Evolutionary conservation across 1,140 invertebrate genomes (phyloP), one percentile per base, ranked within the genome.

Genomic region (Trichonephila inaurata): DNA sequence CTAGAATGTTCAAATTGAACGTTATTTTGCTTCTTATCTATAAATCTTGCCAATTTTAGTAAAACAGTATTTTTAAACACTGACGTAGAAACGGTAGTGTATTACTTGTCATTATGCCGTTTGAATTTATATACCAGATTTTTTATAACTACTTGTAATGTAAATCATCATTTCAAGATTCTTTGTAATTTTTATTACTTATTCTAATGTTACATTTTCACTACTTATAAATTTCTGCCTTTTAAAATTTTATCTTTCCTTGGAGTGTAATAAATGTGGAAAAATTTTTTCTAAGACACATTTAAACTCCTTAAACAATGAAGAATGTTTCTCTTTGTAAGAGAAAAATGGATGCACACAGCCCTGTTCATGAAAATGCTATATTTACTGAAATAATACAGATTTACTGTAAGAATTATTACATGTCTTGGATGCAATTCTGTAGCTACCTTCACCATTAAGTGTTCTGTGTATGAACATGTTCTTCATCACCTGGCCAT

Each of bases 11-110:
- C 90, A 92, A 92, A 92, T 66, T 92, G 90, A 85, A 92, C 60
- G 81, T 92, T 83, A 92, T 85, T 92, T 85, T 92, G 77, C 21
- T 90, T 90, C 82, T 92, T 91, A 61, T 61, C 44, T 77, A 91
- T 82, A 58, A 92, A 92, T 92, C 90, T 92, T 92, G 90, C 90
- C 90, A 92, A 85, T 92, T 92, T 92, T 92, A 92, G 82, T 92
- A 92, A 61, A 85, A 83, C 77, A 81, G 60, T 85, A 92, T 92
- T 92, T 92, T 92, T 92, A 83, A 92, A 92, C 61, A 51, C 66
- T 90, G n/a, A 85, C n/a, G 90, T 92, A 92, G 90, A 14, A 33
- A 83, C 44, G 90, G n/a, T 64, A 85, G 40, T 92, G 85, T 92
- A 60, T 92, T 85, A 77, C 24, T 69, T 51, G 24, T 85, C 33